Conservation (phyloP, 2,113 vertebrate species). For the Paraplagusia blochii region DNA sequence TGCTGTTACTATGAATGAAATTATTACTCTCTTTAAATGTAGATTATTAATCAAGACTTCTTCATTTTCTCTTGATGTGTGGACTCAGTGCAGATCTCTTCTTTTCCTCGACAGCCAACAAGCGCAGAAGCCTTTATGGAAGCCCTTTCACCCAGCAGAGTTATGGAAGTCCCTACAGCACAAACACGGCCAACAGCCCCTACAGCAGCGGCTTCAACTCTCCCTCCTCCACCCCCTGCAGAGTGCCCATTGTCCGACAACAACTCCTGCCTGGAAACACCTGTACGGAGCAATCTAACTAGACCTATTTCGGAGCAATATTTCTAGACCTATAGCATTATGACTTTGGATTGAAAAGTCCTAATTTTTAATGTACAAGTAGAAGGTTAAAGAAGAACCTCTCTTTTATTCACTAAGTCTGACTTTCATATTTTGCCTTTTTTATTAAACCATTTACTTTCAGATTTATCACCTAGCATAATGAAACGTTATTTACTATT, state of each 20-base stretch:
- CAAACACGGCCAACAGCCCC: constrained; percentile 87
- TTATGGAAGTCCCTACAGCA: constrained; percentile 86
- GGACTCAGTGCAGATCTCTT: neutral
- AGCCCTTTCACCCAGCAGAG: constrained; percentile 82
- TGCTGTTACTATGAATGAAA: no score
- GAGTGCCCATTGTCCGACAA: constrained; percentile 88
- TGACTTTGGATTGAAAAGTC: no score
- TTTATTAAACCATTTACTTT: no score
- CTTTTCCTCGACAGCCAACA: constrained; percentile 78
- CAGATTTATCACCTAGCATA: no score
- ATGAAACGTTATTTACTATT: no score
- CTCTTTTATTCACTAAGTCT: no score
- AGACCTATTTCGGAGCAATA: neutral
- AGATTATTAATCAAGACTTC: no score
- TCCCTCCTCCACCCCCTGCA: constrained; percentile 88
- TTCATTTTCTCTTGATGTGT: no score
- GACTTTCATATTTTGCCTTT: no score
- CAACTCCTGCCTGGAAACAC: constrained; percentile 86
- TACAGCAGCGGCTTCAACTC: constrained; percentile 96
- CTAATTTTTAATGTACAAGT: no score
- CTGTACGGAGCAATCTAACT: constrained; percentile 68
- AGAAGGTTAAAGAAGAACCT: no score
- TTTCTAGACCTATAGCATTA: neutral
- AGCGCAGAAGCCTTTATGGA: constrained; percentile 89
- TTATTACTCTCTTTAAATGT: no score